Conservation (phyloP, 2,113 vertebrate species). For the Phaethon lepturus region DNA sequence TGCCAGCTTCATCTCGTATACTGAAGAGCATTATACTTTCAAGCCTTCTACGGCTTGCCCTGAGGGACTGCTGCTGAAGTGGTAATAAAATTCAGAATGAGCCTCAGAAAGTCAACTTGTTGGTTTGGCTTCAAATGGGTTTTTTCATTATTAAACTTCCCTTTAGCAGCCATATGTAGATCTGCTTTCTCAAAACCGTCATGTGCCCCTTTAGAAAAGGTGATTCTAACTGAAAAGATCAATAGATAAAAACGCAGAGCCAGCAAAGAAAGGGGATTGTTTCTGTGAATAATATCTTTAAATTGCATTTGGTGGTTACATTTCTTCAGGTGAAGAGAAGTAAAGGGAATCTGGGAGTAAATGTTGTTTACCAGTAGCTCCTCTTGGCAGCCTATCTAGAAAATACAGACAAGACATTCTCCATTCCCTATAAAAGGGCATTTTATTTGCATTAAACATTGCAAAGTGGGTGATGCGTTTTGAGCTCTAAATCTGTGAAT, state of each 20-base stretch:
- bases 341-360: neutral
- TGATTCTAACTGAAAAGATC: neutral
- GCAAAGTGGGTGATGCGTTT: neutral
- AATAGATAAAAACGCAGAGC: neutral
- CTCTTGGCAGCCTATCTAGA: neutral
- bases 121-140: constrained; percentile 6
- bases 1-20: neutral
- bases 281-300: neutral
- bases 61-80: constrained; percentile 50
- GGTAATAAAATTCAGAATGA: constrained; percentile 36
- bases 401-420: neutral
- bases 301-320: neutral
- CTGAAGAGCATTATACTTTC: constrained; percentile 29
- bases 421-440: neutral
- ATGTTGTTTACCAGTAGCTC: neutral
- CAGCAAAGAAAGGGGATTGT: neutral
- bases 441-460: neutral
- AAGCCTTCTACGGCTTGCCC: neutral
- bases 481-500: neutral
- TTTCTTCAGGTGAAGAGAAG: neutral
- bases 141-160: neutral
- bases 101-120: constrained; percentile 28
- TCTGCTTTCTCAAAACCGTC: neutral
- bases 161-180: constrained; percentile 19
- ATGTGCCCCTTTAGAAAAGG: neutral